These are phyloP conservation scores for Leptopilina syphax DNA, from an alignment of 2,888 invertebrate genomes.

Conservation along the genomic window DNA sequence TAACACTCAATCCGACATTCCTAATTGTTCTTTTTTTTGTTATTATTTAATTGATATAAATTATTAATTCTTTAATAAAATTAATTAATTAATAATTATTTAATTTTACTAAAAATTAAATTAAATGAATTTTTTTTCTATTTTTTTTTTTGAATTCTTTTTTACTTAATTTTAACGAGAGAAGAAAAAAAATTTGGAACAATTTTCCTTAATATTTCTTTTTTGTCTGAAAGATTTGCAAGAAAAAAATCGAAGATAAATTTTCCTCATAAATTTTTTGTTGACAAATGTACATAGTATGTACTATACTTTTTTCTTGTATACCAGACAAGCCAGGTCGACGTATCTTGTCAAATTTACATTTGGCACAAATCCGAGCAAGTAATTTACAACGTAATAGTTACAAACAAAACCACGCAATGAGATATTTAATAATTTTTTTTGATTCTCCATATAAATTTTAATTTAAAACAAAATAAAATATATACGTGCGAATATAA, in stretches of 20 bases:
- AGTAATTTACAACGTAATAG: constrained; percentile 28
- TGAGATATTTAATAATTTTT: background rate
- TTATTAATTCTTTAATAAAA: too few relatives aligned
- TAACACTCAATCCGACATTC: constrained; percentile 16
- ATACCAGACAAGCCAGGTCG: constrained; percentile 9
- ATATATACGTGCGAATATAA: too few relatives aligned
- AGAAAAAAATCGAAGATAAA: background rate
- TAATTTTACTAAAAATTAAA: too few relatives aligned
- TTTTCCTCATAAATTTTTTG: background rate
- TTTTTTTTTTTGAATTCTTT: too few relatives aligned
- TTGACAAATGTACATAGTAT: background rate
- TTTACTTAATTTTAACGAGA: too few relatives aligned
- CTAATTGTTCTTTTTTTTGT: background rate
- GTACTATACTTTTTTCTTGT: background rate
- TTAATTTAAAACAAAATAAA: too few relatives aligned
- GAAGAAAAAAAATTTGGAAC: too few relatives aligned
- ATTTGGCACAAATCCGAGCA: constrained; percentile 32
- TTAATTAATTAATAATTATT: too few relatives aligned
- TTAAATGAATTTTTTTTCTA: too few relatives aligned
- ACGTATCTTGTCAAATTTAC: constrained; percentile 30
- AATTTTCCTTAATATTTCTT: too few relatives aligned
- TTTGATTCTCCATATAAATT: background rate
- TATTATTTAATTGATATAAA: too few relatives aligned
- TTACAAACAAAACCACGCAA: constrained; percentile 8
- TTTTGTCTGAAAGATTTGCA: too few relatives aligned